These are phyloP conservation scores for Cabera pusaria DNA, from an alignment of 2,888 invertebrate genomes.

Conservation along the genomic window DNA sequence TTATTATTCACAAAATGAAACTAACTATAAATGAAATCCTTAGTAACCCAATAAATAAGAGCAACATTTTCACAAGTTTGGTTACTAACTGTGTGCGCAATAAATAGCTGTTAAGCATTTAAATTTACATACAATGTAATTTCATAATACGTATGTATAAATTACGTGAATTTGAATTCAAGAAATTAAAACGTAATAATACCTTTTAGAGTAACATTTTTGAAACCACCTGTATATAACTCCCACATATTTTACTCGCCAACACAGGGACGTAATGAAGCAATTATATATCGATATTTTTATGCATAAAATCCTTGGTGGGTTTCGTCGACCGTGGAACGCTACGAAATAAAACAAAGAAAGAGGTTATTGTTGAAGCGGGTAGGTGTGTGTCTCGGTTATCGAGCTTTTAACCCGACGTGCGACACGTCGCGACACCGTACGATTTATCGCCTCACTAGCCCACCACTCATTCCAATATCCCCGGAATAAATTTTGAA, in stretches of 20 bases:
- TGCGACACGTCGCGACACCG: conserved; percentile 79
- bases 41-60: no score
- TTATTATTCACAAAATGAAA: conserved; percentile 6
- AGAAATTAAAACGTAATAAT: no score
- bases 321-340: conserved; percentile 68
- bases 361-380: conserved; percentile 77
- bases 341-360: conserved; percentile 78
- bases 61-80: no score
- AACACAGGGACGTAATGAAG: conserved; percentile 83
- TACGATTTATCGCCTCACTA: conserved; percentile 80
- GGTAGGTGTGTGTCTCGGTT: conserved; percentile 80
- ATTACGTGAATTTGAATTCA: no score
- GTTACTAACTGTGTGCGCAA: no score
- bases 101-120: no score
- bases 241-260: conserved; percentile 83
- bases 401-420: conserved; percentile 83
- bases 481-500: conserved; percentile 73
- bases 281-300: conserved; percentile 84
- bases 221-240: conserved; percentile 68
- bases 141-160: no score
- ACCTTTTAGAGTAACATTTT: no score
- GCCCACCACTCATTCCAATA: conserved; percentile 79
- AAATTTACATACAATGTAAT: no score
- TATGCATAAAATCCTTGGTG: conserved; percentile 82
- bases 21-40: conserved; percentile 1